Evolutionary conservation across 2,797 vertebrate species (phyloP).

Genomic region (Pipistrellus pipistrellus): DNA sequence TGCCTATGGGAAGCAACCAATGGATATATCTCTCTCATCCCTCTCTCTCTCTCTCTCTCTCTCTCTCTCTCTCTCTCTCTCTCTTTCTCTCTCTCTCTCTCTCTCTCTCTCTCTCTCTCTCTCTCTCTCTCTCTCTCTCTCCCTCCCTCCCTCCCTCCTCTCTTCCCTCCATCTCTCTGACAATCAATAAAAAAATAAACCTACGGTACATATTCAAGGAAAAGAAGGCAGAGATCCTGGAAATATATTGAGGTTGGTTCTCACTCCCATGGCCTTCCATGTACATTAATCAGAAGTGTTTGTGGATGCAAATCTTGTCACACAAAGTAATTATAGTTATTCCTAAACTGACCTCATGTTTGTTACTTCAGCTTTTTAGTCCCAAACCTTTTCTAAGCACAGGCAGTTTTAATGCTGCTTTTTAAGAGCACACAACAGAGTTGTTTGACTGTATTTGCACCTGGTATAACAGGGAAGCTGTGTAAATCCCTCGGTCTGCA

Average conservation of each 20-base stretch:
- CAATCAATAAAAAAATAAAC: slow-evolving; percentile 47
- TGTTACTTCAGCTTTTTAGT: slow-evolving; percentile 84
- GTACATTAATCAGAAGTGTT: slow-evolving; percentile 86
- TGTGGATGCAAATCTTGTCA: slow-evolving; percentile 87
- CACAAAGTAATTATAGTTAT: slow-evolving; percentile 85
- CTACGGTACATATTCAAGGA: slow-evolving; percentile 66
- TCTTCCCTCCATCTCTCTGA: not conserved
- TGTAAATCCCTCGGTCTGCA: slow-evolving; percentile 51
- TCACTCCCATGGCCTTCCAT: slow-evolving; percentile 63
- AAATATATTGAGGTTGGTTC: slow-evolving; percentile 70
- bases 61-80: not conserved
- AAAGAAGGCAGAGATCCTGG: slow-evolving; percentile 77
- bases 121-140: too few species aligned
- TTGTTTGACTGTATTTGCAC: slow-evolving; percentile 76
- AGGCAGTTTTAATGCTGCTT: slow-evolving; percentile 72
- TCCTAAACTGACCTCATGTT: slow-evolving; percentile 85
- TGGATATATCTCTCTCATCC: not conserved
- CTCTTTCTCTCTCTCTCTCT: not conserved
- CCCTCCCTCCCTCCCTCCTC: not conserved
- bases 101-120: not conserved
- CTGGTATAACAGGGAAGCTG: slow-evolving; percentile 14
- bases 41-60: not conserved
- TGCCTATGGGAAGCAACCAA: not conserved
- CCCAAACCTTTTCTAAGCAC: slow-evolving; percentile 78
- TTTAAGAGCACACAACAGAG: slow-evolving; percentile 78